Base-by-base conservation (phyloP, 64 coral and sea anemone species). In the Anthopleura sola region DNA sequence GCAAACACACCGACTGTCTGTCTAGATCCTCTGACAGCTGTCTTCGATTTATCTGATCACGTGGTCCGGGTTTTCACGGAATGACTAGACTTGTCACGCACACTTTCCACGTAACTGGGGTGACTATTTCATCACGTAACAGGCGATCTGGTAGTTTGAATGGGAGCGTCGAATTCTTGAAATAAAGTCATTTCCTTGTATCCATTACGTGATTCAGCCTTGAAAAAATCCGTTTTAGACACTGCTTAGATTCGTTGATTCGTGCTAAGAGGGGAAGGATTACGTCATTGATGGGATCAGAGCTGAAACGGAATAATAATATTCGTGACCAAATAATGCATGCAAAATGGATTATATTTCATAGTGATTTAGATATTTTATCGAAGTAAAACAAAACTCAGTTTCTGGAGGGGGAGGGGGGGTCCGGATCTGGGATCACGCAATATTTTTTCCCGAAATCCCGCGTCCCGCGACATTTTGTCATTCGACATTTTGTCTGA, bases 1-100 rank as follows among this genome's bases (percentile, higher is more conserved):
- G 66, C 31, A 32, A 32, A 71, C 28, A 71, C 66, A 71, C 66
- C 58, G 28, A 32, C 66, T 32, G 66, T 32, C 29, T 71, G 66
- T 71, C 31, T 34, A 14, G 66, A 34, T 28, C 2, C n/a, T 32
- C 12, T 71, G 66, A 71, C 66, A 71, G 66, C 66, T 71, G 66
- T 71, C 66, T 2, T 71, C 26, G 66, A 17, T 32, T 62, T 8
- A 0, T 26, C 21, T 71, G 66, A 71, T 71, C 66, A 71, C 66
- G 66, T 71, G 66, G 14, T 71, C 28, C 10, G 66, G 66, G 28
- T 71, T 71, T 71, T 71, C 66, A 71, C 66, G 66, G 29, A 71
- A 71, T 71, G 9, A 11, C 66, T 15, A 71, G 66, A 71, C 66
- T 3, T 34, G 66, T 71, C 66, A 71, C 66, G 66, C 66, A 71